Base-by-base conservation (phyloP, 1,140 invertebrate genomes). In the Megalonaias nervosa region DNA sequence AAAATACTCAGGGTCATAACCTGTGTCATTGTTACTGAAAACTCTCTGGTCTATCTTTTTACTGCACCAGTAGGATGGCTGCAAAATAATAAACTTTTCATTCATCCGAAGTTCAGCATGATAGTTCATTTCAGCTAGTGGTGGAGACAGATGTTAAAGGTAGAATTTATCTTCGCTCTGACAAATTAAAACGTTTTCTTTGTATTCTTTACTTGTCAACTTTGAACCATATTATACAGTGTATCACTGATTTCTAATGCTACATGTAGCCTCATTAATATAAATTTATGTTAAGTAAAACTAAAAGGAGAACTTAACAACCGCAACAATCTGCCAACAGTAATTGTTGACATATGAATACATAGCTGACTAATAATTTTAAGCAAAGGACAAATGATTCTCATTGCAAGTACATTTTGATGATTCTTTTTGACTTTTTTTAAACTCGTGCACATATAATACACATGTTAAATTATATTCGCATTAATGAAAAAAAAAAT, bases 331-430 rank as follows among this genome's bases (percentile, higher is more conserved):
- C 6, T 48, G 11, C 38, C 6, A 0, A 48, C 38, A 48, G 0
- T 48, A 48, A 2, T 31, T 48, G 38, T 48, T 48, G 38, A 6
- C 38, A 48, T 48, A 11, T 48, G 6, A 0, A 48, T 48, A 48
- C 38, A 6, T 9, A 11, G 0, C 11, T 48, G 38, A 31, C 26
- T 31, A 31, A 31, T 48, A 0, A 48, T 48, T 48, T 48, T 48
- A 48, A 48, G 38, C 38, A 48, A 48, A 48, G 38, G 1, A 48
- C 38, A 48, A 48, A 48, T 31, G 6, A 48, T 48, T 11, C 4
- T 11, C 26, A 31, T 31, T 31, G 26, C 0, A 31, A 31, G 90
- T 88, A 80, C 82, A 87, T 93, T 93, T 94, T 79, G 93, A 94
- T 4, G 85, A 87, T 59, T 69, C 76, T 75, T 87, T 64, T 56